Evolutionary conservation across 2,797 vertebrate genomes (phyloP), one percentile per base, ranked within the genome.

Genomic region (Galaxias olidus): DNA sequence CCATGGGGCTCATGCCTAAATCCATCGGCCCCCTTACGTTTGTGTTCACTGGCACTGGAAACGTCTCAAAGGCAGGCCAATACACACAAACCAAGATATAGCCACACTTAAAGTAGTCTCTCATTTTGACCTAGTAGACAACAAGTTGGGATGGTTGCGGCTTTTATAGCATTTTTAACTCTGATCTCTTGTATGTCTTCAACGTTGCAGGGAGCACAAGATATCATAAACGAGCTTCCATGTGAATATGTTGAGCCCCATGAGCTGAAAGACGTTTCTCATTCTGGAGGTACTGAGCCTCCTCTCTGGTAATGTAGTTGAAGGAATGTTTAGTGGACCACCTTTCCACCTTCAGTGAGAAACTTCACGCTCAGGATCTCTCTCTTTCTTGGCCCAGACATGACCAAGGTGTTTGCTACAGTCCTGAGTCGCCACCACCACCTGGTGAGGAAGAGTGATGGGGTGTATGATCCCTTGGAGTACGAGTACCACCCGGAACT

Each of bases 21-120:
- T 98, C 97, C 0, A 89, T 99, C 64, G 96, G 97, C 6, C 96
- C 96, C 0, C 86, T 99, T 74, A 99, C 96, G 0, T 98, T 99
- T 82, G 97, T 98, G 57, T 98, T 99, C 86, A 97, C 97, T 8
- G 98, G 98, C 61, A 98, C 96, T 40, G 98, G 98, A 66, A 99
- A 99, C 46, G 98, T 99, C 65, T 99, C 97, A 47, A 98, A 98
- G 93, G 97, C 97, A 93, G 76, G 68, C 69, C 43, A 15, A 12
- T n/a, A 30, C 30, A 30, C 30, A 30, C 30, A 30, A 30, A 6
- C 30, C 30, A 2, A 30, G 30, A 30, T 6, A 30, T 30, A 3
- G 2, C 30, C 30, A 30, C 30, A 30, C 6, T 30, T 30, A 30
- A 30, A 2, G 30, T 30, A 30, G 6, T 30, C 30, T 30, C 30